Evolutionary conservation across 1,140 invertebrate genomes (phyloP).

Genomic region (Heliconius himera): DNA sequence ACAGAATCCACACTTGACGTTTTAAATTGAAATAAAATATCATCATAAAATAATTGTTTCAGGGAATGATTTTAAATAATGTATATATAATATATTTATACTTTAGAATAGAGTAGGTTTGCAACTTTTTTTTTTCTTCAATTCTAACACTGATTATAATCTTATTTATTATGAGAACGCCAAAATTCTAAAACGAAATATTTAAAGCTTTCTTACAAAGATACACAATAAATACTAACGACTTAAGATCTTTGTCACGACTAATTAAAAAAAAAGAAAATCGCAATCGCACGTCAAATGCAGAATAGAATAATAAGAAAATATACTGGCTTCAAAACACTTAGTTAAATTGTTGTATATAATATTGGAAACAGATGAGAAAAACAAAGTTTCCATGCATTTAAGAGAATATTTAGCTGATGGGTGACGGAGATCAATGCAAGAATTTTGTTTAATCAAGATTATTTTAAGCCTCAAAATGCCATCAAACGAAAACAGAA

Average conservation of each 20-base stretch:
- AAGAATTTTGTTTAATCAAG: no score
- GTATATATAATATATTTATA: no score
- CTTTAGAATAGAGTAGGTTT: neutral
- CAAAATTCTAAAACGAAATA: neutral
- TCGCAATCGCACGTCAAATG: neutral
- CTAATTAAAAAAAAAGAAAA: neutral
- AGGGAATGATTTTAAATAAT: neutral
- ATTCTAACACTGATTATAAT: neutral
- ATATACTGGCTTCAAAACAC: neutral
- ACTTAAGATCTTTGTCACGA: neutral
- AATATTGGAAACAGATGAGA: no score
- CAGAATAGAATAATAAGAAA: neutral
- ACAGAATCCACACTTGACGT: slow-evolving; percentile 28
- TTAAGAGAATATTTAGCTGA: no score
- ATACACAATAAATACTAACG: neutral
- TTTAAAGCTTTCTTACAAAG: slow-evolving; percentile 6
- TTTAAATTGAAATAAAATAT: neutral
- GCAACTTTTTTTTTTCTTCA: neutral
- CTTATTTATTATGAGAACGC: neutral
- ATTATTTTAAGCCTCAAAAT: no score
- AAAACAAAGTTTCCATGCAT: no score
- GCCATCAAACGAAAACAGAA: no score
- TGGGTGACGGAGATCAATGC: no score
- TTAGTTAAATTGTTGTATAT: no score
- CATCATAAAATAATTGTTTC: neutral